Evolutionary conservation across 2,888 invertebrate species (phyloP), one percentile per base, ranked within the genome.

Genomic region (Rhagium mordax): DNA sequence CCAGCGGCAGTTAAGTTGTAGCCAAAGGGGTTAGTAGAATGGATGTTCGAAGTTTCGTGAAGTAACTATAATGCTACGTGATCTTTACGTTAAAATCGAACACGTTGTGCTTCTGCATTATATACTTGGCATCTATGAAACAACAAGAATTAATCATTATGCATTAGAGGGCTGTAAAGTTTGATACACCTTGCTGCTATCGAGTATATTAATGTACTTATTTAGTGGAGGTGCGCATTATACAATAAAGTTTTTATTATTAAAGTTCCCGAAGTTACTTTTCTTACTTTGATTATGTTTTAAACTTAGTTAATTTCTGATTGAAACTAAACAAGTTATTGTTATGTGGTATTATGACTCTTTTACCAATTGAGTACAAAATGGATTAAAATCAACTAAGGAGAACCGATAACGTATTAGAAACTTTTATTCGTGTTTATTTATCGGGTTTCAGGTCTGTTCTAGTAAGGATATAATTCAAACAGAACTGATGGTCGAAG

Each of bases 131-230:
- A 8, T 47, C 33, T 66, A 27, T 67, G 67, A 55, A 67, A 67
- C 67, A 55, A 57, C 67, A 67, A 21, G 67, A 67, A 67, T 67
- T 67, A 67, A 67, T 67, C 67, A 67, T 67, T 67, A 29, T 67
- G 57, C 55, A 67, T 67, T 67, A 57, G 67, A 16, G 57, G 55
- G 47, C 13, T 65, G 6, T 33, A 48, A 67, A 67, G 47, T 67
- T 67, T 67, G 47, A n/a, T 67, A 47, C 57, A 41, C 20, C 48
- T 18, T 29, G 47, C 41, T 48, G 2, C 20, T 20, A 33, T 67
- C 24, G 47, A 24, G 57, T 55, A 47, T 41, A 67, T 67, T 57
- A 47, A 66, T 66, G 33, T 20, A 49, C 49, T 62, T 48, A 49
- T 62, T 62, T 48, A 62, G 48, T 27, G 29, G 10, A 16, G 47